Evolutionary conservation across 1,140 invertebrate genomes (phyloP), one percentile per base, ranked within the genome.

Genomic region (Zaprionus tsacasi): DNA sequence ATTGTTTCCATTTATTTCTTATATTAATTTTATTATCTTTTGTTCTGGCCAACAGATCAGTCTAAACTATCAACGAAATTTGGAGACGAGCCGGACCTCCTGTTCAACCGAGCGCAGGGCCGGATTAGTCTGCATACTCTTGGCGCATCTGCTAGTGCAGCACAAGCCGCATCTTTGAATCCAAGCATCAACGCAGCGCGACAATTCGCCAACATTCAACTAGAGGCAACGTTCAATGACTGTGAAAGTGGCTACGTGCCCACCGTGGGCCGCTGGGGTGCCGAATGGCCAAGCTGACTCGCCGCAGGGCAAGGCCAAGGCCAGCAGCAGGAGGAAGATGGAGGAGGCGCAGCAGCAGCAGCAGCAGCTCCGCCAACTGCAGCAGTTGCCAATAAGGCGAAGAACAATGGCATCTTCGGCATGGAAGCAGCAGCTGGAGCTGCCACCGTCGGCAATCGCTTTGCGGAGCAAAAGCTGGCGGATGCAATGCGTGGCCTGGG

Each of bases 271-370:
- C 95, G 96, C 76, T 97, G 96, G 96, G 96, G 96, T 93, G 95
- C 95, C 93, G 96, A 98, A 93, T 97, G 96, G 96, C 96, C 96
- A 93, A 97, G 97, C 97, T 97, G 96, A 97, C 96, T 97, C 96
- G 96, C 94, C 94, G 93, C 78, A 59, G 76, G 60, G 15, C 35
- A 58, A 54, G 70, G 50, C 61, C 45, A 55, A 10, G 76, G 66
- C 93, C 67, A 73, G 73, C 67, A 73, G 73, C 73, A 89, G 60
- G 85, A 71, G 40, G 27, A 50, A 10, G 45, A 17, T 21, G 45
- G 45, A 12, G 45, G 15, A 25, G 45, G 17, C 4, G 45, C 6
- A 11, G 45, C 17, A 30, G 79, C 54, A 27, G 57, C 61, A 54
- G 12, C 48, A 2, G 21, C 21, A 59, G 8, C 77, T 58, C n/a